Conservation (phyloP, 2,797 vertebrate genomes). For the Chaetophractus vellerosus region DNA sequence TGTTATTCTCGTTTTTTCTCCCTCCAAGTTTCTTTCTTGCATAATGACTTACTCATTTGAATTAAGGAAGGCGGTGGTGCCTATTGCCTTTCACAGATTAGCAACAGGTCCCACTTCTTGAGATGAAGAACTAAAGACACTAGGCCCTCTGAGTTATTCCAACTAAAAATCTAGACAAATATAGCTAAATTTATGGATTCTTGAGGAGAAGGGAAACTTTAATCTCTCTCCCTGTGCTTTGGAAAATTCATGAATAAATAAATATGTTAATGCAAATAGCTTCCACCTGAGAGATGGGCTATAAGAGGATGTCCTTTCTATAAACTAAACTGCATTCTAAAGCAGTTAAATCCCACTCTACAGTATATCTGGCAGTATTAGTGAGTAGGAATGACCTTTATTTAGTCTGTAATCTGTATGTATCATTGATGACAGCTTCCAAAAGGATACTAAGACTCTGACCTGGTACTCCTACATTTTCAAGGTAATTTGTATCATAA, state of each 20-base stretch:
- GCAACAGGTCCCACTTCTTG: not conserved
- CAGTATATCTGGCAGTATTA: constrained; percentile 57
- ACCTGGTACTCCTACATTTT: constrained; percentile 46
- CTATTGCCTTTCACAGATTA: constrained; percentile 62
- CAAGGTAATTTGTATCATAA: constrained; percentile 65
- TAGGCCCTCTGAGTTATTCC: constrained; percentile 16
- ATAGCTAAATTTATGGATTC: constrained; percentile 71
- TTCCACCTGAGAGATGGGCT: constrained; percentile 49
- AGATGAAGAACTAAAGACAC: constrained; percentile 44
- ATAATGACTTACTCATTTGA: constrained; percentile 57
- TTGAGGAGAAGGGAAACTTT: constrained; percentile 71
- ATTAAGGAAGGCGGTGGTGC: not conserved
- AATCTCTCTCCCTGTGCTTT: constrained; percentile 61
- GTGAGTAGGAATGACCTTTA: constrained; percentile 53
- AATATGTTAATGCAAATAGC: constrained; percentile 69
- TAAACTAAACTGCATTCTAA: constrained; percentile 45
- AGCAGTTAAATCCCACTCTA: constrained; percentile 20
- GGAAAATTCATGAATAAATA: constrained; percentile 82
- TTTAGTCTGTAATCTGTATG: constrained; percentile 54
- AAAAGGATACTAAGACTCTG: constrained; percentile 48
- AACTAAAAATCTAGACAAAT: constrained; percentile 2
- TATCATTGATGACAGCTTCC: constrained; percentile 55
- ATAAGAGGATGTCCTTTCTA: constrained; percentile 37
- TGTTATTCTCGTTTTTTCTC: not conserved
- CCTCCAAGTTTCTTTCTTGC: not conserved